Conservation (phyloP, 1,140 invertebrate genomes). For the Eufriesea mexicana region DNA sequence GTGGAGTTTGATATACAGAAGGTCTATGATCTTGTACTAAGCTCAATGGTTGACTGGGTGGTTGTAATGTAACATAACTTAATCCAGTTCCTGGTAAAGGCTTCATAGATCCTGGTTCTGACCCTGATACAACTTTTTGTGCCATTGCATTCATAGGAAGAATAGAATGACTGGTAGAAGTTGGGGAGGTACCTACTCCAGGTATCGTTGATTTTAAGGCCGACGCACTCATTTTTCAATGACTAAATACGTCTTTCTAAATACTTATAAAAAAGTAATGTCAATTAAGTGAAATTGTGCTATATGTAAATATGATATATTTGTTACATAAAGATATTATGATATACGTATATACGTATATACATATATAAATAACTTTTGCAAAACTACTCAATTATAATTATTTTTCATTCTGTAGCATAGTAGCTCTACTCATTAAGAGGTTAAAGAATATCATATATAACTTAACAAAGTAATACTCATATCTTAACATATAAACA, state of each 20-base stretch:
- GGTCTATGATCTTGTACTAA: conserved; percentile 80
- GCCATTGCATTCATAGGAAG: conserved; percentile 80
- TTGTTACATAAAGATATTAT: background rate
- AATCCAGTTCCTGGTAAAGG: conserved; percentile 73
- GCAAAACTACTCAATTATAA: background rate
- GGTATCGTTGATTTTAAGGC: conserved; percentile 77
- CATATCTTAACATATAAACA: background rate
- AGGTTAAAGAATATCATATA: background rate
- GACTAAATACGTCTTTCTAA: conserved; percentile 34
- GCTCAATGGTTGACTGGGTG: conserved; percentile 78
- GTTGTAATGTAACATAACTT: conserved; percentile 78
- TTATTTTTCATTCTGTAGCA: background rate
- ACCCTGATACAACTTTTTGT: conserved; percentile 77
- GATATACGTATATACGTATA: background rate
- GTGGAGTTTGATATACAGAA: conserved; percentile 71
- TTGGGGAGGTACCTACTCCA: conserved; percentile 74
- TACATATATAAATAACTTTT: background rate
- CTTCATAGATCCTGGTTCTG: conserved; percentile 77
- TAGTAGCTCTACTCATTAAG: background rate
- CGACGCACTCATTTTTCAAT: conserved; percentile 73
- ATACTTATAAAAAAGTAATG: conserved; percentile 28
- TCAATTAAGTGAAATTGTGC: conserved; percentile 10
- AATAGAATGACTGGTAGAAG: conserved; percentile 76
- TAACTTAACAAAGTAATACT: background rate
- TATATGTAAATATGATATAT: background rate